Evolutionary conservation across 2,113 vertebrate species (phyloP), one percentile per base, ranked within the genome.

Genomic region (Esox niger): DNA sequence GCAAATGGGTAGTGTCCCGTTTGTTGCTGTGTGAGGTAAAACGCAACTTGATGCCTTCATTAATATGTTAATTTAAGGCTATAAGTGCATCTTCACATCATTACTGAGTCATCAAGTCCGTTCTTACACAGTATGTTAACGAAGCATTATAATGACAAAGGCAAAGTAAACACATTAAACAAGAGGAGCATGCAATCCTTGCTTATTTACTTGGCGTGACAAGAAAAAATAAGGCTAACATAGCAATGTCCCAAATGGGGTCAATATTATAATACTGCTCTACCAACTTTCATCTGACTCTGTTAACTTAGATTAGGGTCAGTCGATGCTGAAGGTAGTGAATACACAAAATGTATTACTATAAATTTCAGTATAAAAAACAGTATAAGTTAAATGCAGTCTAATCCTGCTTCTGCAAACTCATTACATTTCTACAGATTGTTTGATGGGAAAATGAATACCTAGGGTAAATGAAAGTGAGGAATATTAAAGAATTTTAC

Each of bases 101-200:
- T 91, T 89, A 91, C 81, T 59, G 75, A 88, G 84, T 88, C 88
- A 89, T 90, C 88, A 91, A 86, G 86, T 73, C 76, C 75, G 75
- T 81, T 79, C 89, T 84, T 81, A 83, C 84, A 86, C 87, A 90
- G 88, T 85, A 83, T 82, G 81, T 83, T 89, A 91, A 89, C 75
- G 82, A 84, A 86, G 85, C 80, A 62, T 90, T 84, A 79, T 84
- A 91, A 88, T 89, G 83, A 86, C 84, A 89, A 88, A 83, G 71
- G 78, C 70, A 74, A 78, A 75, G 43, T 77, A 86, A 88, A 82
- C 69, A 79, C 84, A 70, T 62, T 82, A 84, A 77, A 68, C 62
- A 62, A 55, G 63, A 64, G 20, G 64, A 58, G 59, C 71, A 52
- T 69, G 69, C 25, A 2, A 35, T 20, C 27, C 25, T 23, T 66